phyloP scores from a whole-genome alignment of 2,113 vertebrate species.

The Hippocampus comes region DNA sequence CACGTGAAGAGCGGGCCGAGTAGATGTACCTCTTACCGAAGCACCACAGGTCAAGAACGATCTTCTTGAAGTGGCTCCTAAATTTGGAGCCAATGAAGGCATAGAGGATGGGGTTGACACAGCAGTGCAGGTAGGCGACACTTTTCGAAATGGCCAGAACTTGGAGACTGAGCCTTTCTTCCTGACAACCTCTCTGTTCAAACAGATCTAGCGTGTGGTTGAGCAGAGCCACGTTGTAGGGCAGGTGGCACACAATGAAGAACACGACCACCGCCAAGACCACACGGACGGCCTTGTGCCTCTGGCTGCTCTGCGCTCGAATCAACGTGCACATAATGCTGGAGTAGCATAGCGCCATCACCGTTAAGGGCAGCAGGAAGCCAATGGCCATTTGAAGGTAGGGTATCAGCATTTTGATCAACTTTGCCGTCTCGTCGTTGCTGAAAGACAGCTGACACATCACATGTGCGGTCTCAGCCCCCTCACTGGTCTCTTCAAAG shows the following conservation, averaged over 20 bases:
- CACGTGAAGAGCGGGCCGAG: slow-evolving; percentile 53
- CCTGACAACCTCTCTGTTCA: slow-evolving; percentile 56
- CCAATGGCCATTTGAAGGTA: slow-evolving; percentile 78
- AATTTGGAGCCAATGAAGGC: slow-evolving; percentile 92
- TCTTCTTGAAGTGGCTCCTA: slow-evolving; percentile 80
- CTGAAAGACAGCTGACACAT: slow-evolving; percentile 73
- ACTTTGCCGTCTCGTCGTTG: slow-evolving; percentile 27
- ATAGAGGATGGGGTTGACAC: slow-evolving; percentile 89
- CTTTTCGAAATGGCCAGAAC: slow-evolving; percentile 63
- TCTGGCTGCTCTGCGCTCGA: slow-evolving; percentile 76
- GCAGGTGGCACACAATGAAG: slow-evolving; percentile 84
- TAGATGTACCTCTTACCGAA: slow-evolving; percentile 65
- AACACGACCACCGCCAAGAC: slow-evolving; percentile 79
- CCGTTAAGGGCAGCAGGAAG: slow-evolving; percentile 81
- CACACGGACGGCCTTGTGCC: slow-evolving; percentile 84
- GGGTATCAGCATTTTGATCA: slow-evolving; percentile 78
- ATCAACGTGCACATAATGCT: slow-evolving; percentile 77
- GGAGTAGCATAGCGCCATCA: slow-evolving; percentile 83
- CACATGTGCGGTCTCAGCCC: not conserved
- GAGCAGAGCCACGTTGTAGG: slow-evolving; percentile 81
- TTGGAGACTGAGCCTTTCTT: slow-evolving; percentile 48
- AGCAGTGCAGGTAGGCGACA: slow-evolving; percentile 89
- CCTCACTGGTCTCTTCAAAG: not conserved
- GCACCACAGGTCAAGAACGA: slow-evolving; percentile 78
- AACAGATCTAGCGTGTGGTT: slow-evolving; percentile 69